These are phyloP conservation scores for Aegithalos caudatus DNA, from an alignment of 2,113 vertebrate species.

Conservation along the genomic window DNA sequence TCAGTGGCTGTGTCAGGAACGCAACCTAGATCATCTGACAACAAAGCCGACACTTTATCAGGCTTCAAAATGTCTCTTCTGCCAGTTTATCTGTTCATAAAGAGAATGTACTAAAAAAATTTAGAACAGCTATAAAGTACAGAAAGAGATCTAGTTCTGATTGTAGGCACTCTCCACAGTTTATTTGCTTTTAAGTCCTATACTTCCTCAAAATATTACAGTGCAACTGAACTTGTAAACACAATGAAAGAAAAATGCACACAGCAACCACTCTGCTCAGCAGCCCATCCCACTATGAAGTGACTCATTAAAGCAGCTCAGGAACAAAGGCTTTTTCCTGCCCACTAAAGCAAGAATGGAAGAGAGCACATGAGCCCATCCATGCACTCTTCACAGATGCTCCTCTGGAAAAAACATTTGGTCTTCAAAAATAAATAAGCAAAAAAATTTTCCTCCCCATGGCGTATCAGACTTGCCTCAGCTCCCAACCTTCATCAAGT, in stretches of 20 bases:
- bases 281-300: neutral
- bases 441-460: neutral
- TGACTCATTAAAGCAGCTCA: conserved; percentile 32
- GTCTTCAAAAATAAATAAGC: neutral
- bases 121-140: neutral
- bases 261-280: neutral
- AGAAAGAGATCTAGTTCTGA: neutral
- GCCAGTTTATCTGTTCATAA: neutral
- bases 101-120: neutral
- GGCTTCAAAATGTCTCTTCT: neutral
- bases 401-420: neutral
- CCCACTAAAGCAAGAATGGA: neutral
- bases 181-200: neutral
- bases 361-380: neutral
- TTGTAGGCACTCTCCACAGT: neutral
- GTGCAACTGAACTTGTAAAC: neutral
- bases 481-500: neutral
- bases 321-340: conserved; percentile 12
- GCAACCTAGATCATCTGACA: neutral
- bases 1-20: neutral
- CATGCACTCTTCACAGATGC: neutral
- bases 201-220: neutral
- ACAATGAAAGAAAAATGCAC: neutral
- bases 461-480: neutral
- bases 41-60: neutral